These are phyloP conservation scores for Glyptemys insculpta DNA, from an alignment of 2,797 vertebrate genomes.

Conservation along the genomic window DNA sequence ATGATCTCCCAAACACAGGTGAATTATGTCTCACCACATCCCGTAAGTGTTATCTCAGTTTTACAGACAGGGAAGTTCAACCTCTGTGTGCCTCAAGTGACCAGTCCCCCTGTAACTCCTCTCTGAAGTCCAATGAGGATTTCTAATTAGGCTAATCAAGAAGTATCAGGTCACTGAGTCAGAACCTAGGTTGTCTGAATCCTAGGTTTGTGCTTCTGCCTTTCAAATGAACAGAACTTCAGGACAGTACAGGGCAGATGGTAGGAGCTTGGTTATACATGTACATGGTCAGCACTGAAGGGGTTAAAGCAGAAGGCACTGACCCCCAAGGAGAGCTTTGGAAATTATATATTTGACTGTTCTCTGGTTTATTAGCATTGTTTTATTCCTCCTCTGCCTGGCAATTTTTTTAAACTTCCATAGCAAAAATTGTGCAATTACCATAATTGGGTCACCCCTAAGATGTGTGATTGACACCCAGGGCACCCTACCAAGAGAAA, in stretches of 20 bases:
- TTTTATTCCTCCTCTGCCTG: slow-evolving; percentile 51
- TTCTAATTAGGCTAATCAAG: slow-evolving; percentile 77
- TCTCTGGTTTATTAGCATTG: slow-evolving; percentile 17
- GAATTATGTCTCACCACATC: not conserved
- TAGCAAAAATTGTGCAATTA: slow-evolving; percentile 75
- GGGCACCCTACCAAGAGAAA: slow-evolving; percentile 79
- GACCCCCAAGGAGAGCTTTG: not conserved
- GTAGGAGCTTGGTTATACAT: not conserved
- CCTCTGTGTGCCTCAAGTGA: not conserved
- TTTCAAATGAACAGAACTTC: not conserved
- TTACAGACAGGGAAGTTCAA: not conserved
- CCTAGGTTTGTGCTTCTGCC: not conserved
- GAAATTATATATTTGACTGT: not conserved
- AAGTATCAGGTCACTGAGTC: not conserved
- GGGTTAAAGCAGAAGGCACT: slow-evolving; percentile 39
- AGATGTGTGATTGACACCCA: slow-evolving; percentile 75
- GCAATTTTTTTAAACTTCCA: slow-evolving; percentile 32
- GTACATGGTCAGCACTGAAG: not conserved
- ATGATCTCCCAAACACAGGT: not conserved
- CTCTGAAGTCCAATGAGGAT: slow-evolving; percentile 81
- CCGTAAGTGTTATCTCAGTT: not conserved
- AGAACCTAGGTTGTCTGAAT: not conserved
- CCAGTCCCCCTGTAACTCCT: slow-evolving; percentile 71
- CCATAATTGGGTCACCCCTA: slow-evolving; percentile 84
- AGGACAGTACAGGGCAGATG: not conserved